phyloP scores from a whole-genome alignment of 1,140 invertebrate genomes.

The Dendroctonus valens region DNA sequence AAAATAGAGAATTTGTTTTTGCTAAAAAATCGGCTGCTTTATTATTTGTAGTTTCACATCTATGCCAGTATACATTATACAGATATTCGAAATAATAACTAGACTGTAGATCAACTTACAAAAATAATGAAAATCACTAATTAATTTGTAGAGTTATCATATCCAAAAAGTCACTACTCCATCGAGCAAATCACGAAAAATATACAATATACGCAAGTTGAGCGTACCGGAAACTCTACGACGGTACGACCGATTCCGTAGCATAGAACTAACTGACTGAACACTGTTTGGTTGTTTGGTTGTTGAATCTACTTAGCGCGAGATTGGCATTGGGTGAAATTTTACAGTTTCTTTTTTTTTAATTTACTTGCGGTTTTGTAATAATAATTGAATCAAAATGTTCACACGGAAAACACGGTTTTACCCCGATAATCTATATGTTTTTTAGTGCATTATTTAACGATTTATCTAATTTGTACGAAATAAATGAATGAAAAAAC shows the following conservation, averaged over 20 bases:
- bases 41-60: not conserved
- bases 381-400: too few relatives aligned
- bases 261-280: not conserved
- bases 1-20: not conserved
- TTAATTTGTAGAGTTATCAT: not conserved
- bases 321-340: not conserved
- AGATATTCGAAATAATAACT: not conserved
- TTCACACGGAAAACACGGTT: too few relatives aligned
- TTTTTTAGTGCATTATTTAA: too few relatives aligned
- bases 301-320: not conserved
- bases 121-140: not conserved
- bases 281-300: not conserved
- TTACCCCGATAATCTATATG: too few relatives aligned
- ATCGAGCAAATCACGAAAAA: not conserved
- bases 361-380: not conserved
- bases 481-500: too few relatives aligned
- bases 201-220: not conserved
- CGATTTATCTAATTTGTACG: too few relatives aligned
- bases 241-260: not conserved
- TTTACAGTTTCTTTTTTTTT: constrained; percentile 1
- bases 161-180: not conserved
- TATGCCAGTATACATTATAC: not conserved
- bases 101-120: not conserved
- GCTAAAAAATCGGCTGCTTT: not conserved
- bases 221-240: not conserved